Conservation (phyloP, 2,888 invertebrate species). For the Ectemnius cavifrons region DNA sequence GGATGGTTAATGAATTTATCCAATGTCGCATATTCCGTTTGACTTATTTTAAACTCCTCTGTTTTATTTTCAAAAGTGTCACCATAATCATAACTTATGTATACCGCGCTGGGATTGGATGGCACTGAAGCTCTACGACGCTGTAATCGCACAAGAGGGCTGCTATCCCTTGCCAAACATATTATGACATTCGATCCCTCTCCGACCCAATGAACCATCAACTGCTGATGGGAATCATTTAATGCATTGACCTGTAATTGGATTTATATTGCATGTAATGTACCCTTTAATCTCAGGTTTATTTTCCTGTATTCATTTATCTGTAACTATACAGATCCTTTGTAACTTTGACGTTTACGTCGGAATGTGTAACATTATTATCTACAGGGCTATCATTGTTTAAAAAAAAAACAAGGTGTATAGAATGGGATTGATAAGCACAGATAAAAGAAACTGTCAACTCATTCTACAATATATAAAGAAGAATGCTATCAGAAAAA, state of each 20-base stretch:
- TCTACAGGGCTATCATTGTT: too few relatives aligned
- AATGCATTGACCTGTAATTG: conserved; percentile 84
- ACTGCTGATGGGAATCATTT: conserved; percentile 92
- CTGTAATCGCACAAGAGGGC: conserved; percentile 74
- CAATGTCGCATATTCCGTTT: conserved; percentile 83
- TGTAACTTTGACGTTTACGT: too few relatives aligned
- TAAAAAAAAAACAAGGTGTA: too few relatives aligned
- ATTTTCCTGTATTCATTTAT: background rate
- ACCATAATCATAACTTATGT: conserved; percentile 93
- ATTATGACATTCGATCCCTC: conserved; percentile 92
- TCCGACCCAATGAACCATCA: conserved; percentile 96
- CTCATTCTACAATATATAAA: too few relatives aligned
- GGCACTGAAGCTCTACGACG: conserved; percentile 65
- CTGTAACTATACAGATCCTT: too few relatives aligned
- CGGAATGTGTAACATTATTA: too few relatives aligned
- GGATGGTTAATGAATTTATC: conserved; percentile 93
- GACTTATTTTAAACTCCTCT: conserved; percentile 81
- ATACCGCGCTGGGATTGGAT: conserved; percentile 85
- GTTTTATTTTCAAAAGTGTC: conserved; percentile 88
- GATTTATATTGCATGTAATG: background rate
- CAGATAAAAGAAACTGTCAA: too few relatives aligned
- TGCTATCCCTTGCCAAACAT: conserved; percentile 89
- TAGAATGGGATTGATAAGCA: too few relatives aligned
- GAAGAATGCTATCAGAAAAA: too few relatives aligned
- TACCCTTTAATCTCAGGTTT: background rate